Percentiles rank a stretch among this genome's conserved stretches.
Evolutionary conservation across 2,113 vertebrate genomes (phyloP).

Genomic region (Okapia johnstoni): DNA sequence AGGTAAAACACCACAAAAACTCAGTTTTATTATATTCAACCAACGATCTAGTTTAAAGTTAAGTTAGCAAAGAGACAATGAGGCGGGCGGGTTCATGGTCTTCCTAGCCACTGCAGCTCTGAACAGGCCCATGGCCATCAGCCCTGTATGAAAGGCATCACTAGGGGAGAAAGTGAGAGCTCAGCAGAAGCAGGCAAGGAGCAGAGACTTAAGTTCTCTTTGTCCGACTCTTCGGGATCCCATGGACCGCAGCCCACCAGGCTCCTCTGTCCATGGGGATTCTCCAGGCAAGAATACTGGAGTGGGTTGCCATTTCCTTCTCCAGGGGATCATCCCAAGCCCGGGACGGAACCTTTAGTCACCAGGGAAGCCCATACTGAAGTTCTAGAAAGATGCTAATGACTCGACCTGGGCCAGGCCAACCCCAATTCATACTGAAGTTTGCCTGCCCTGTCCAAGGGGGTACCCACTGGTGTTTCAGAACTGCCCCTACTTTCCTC

Average conservation of each 20-base stretch:
- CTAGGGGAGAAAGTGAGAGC: neutral
- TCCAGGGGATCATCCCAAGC: neutral
- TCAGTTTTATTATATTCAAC: neutral
- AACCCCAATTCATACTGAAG: rapidly evolving
- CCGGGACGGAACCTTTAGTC: neutral
- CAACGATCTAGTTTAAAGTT: neutral
- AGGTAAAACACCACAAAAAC: neutral
- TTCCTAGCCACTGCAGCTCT: neutral
- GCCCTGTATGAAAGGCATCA: neutral
- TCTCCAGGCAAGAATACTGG: neutral
- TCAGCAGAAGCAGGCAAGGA: rapidly evolving
- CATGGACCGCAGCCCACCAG: neutral
- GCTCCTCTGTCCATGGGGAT: neutral
- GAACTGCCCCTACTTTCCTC: neutral
- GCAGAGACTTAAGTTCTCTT: neutral
- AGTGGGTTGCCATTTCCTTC: neutral
- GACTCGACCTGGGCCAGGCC: neutral
- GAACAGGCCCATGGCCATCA: rapidly evolving
- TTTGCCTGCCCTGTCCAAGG: rapidly evolving
- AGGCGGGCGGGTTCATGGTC: neutral
- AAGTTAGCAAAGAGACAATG: neutral
- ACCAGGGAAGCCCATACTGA: neutral
- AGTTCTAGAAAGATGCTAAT: neutral
- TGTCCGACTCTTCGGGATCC: neutral
- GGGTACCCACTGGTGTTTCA: neutral